A percentile compares a stretch with the other conserved stretches of the same genome.
Evolutionary conservation across 2,113 vertebrate genomes (phyloP).

Genomic region (Hippopotamus amphibius): DNA sequence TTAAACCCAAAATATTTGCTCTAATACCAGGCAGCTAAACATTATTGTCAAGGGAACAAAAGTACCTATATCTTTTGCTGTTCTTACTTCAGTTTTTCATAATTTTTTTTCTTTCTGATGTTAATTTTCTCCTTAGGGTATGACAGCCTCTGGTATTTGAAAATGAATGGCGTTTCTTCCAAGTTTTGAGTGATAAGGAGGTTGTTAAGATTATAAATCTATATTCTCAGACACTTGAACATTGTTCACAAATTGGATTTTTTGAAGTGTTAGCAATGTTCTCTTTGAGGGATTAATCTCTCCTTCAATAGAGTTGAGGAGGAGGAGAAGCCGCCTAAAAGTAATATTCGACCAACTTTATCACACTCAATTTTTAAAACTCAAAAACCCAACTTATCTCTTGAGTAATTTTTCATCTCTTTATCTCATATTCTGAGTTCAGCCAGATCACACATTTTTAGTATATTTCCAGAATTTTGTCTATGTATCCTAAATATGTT

Average conservation of each 20-base stretch:
- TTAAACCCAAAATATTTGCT: not conserved
- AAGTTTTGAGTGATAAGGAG: slow-evolving; percentile 64
- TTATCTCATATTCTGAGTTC: slow-evolving; percentile 40
- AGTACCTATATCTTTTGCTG: not conserved
- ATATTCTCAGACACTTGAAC: slow-evolving; percentile 66
- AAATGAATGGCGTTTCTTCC: slow-evolving; percentile 73
- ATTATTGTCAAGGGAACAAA: not conserved
- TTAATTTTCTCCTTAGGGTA: slow-evolving; percentile 72
- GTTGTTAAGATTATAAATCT: slow-evolving; percentile 82
- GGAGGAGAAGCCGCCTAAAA: slow-evolving; percentile 10
- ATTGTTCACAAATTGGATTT: slow-evolving; percentile 82
- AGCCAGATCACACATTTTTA: slow-evolving; percentile 54
- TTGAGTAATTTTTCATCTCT: slow-evolving; percentile 67
- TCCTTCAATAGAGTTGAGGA: slow-evolving; percentile 46
- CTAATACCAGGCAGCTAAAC: not conserved
- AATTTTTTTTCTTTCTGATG: slow-evolving; percentile 50
- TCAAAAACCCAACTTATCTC: slow-evolving; percentile 60
- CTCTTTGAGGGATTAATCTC: slow-evolving; percentile 78
- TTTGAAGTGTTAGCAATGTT: slow-evolving; percentile 78
- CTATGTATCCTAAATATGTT: slow-evolving; percentile 46
- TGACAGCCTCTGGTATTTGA: slow-evolving; percentile 73
- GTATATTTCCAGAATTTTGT: slow-evolving; percentile 43
- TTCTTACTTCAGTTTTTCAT: slow-evolving; percentile 28
- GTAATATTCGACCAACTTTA: slow-evolving; percentile 65
- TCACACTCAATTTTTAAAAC: slow-evolving; percentile 57